Conservation (phyloP, 2,797 vertebrate genomes). For the Silurus aristotelis region DNA sequence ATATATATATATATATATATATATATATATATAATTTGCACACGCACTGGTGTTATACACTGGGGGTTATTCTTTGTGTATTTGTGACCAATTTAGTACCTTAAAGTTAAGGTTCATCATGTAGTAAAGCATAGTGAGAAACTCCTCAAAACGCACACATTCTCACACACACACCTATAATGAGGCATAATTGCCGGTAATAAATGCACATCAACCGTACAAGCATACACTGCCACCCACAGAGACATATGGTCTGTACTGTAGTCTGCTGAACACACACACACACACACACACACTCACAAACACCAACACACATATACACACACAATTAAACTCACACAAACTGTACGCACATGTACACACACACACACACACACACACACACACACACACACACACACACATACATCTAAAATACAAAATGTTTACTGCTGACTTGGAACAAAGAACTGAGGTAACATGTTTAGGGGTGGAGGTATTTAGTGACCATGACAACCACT, state of each 20-base stretch:
- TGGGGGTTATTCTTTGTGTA: no score
- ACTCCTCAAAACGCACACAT: not conserved
- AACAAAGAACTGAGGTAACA: conserved; percentile 13
- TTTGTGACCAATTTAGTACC: conserved; percentile 19
- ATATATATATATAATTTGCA: no score
- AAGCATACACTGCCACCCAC: conserved; percentile 29
- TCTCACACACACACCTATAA: conserved; percentile 21
- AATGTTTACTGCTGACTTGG: not conserved
- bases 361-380: no score
- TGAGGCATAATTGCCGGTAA: conserved; percentile 12
- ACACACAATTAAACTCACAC: no score
- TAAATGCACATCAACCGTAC: conserved; percentile 21
- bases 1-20: no score
- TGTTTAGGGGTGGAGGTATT: not conserved
- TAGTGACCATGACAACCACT: not conserved
- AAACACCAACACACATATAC: no score
- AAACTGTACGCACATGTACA: no score
- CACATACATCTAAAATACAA: not conserved
- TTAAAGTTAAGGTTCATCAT: not conserved
- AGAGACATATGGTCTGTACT: conserved; percentile 24
- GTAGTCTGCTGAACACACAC: conserved; percentile 21
- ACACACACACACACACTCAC: conserved; percentile 15
- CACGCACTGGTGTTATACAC: no score
- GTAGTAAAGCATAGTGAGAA: not conserved
- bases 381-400: no score